A percentile compares a stretch with the other conserved stretches of the same genome.
phyloP scores from a whole-genome alignment of 2,888 invertebrate genomes.

The Gryllus longicercus region DNA sequence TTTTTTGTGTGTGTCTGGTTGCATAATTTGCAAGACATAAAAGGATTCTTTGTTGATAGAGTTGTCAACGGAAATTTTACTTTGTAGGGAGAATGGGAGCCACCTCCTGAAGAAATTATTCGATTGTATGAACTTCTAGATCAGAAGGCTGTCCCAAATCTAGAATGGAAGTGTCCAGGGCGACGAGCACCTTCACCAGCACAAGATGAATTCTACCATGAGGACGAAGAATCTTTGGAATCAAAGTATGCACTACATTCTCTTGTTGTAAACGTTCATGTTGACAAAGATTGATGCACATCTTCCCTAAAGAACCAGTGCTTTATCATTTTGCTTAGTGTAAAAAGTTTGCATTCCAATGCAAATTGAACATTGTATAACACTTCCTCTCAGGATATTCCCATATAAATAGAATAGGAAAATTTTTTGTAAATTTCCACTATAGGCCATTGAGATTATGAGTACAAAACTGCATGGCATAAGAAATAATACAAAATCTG shows the following conservation, averaged over 20 bases:
- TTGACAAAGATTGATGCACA: no score
- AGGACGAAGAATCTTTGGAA: slow-evolving; percentile 39
- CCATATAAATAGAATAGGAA: no score
- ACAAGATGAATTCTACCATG: slow-evolving; percentile 41
- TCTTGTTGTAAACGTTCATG: no score
- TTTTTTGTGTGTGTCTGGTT: not conserved
- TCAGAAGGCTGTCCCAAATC: slow-evolving; percentile 52
- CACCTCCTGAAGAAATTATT: slow-evolving; percentile 66
- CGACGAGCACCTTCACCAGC: slow-evolving; percentile 71
- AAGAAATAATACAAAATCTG: no score
- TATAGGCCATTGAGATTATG: no score
- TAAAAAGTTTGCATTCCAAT: not conserved
- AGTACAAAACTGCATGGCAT: no score
- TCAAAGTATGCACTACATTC: slow-evolving; percentile 32
- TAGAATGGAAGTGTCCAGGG: slow-evolving; percentile 81
- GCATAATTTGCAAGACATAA: not conserved
- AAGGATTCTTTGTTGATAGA: not conserved
- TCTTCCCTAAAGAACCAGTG: no score
- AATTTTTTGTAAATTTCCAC: no score
- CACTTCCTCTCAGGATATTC: no score
- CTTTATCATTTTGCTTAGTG: no score
- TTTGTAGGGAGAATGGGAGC: slow-evolving; percentile 43
- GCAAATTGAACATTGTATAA: no score
- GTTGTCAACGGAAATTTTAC: not conserved
- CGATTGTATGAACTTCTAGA: slow-evolving; percentile 68